Percentiles rank a stretch among this genome's conserved stretches.
Evolutionary conservation across 2,888 invertebrate species (phyloP).

Genomic region (Melanostoma mellinum): DNA sequence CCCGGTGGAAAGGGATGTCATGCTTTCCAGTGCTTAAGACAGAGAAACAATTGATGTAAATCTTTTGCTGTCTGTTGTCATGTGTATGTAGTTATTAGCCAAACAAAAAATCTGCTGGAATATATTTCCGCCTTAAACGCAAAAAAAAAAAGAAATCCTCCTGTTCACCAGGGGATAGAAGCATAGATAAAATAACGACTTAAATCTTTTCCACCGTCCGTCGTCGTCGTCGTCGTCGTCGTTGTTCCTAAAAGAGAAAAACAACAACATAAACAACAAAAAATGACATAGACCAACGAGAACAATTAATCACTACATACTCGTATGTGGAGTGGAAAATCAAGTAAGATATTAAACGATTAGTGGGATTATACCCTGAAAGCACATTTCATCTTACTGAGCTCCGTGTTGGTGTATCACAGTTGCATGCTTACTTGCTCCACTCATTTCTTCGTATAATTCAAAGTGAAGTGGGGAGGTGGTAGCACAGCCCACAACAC

Average conservation of each 20-base stretch:
- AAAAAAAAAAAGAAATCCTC: constrained; percentile 5
- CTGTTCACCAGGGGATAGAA: background rate
- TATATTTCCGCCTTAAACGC: constrained; percentile 4
- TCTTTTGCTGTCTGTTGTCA: background rate
- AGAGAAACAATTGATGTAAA: no score
- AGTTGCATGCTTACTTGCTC: background rate
- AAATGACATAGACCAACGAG: background rate
- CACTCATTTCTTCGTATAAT: background rate
- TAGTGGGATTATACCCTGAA: constrained; percentile 13
- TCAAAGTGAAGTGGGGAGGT: background rate
- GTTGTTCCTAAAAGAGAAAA: background rate
- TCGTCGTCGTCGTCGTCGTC: background rate
- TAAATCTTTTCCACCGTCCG: constrained; percentile 23
- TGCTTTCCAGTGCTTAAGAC: no score
- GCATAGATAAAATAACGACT: constrained; percentile 23
- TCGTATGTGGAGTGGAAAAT: constrained; percentile 52
- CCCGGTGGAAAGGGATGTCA: no score
- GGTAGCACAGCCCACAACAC: background rate
- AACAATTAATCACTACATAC: constrained; percentile 45
- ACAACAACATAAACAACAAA: background rate
- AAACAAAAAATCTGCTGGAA: constrained; percentile 35
- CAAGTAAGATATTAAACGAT: constrained; percentile 51
- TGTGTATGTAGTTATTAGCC: constrained; percentile 8
- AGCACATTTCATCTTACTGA: background rate
- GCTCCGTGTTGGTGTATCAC: background rate